Percentiles rank a stretch among this genome's conserved stretches.
These are phyloP conservation scores for Synaphobranchus kaupii DNA, from an alignment of 2,797 vertebrate genomes.

Conservation along the genomic window DNA sequence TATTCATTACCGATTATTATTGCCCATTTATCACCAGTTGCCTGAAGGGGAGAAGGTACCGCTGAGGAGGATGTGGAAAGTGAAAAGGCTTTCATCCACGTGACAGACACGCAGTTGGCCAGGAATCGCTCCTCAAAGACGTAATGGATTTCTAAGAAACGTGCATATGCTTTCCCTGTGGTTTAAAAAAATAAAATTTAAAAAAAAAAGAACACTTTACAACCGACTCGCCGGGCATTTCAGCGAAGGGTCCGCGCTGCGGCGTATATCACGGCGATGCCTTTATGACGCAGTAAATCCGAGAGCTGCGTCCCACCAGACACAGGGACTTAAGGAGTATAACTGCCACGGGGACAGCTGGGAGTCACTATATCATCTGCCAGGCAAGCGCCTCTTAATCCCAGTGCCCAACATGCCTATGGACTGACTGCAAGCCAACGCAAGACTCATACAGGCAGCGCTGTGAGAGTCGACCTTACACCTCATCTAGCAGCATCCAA, in stretches of 20 bases:
- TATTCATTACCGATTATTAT: not conserved
- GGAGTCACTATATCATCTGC: slow-evolving; percentile 65
- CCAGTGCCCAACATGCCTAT: slow-evolving; percentile 51
- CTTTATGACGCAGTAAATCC: slow-evolving; percentile 73
- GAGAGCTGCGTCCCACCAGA: slow-evolving; percentile 58
- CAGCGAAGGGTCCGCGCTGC: slow-evolving; percentile 34
- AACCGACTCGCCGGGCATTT: slow-evolving; percentile 36
- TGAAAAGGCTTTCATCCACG: not conserved
- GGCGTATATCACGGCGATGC: slow-evolving; percentile 69
- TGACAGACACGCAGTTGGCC: not conserved
- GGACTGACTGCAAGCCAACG: slow-evolving; percentile 37
- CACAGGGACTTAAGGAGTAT: slow-evolving; percentile 58
- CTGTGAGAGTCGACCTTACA: slow-evolving; percentile 59
- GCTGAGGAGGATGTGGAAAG: not conserved
- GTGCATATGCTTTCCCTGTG: not conserved
- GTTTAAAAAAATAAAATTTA: no score
- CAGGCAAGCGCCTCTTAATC: slow-evolving; percentile 61
- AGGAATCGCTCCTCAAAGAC: not conserved
- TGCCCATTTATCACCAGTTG: not conserved
- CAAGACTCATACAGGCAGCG: slow-evolving; percentile 51
- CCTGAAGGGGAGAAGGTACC: not conserved
- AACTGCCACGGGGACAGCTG: slow-evolving; percentile 52
- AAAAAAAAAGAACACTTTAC: not conserved
- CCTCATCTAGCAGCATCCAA: slow-evolving; percentile 50
- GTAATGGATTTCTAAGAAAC: no score